Conservation (phyloP, 2,888 invertebrate genomes). For the Sycophila texana region DNA sequence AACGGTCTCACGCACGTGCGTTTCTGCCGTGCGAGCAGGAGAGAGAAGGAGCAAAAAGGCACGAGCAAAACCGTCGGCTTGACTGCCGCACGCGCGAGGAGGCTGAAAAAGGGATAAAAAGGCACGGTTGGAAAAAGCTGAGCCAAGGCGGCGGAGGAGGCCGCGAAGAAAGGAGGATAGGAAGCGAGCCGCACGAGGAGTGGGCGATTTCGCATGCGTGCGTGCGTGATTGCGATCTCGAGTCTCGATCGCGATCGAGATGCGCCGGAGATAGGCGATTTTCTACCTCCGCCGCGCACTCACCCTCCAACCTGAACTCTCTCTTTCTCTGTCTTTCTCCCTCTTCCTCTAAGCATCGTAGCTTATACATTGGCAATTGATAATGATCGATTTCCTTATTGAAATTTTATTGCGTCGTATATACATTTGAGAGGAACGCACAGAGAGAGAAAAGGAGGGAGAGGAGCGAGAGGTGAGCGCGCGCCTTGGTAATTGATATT, state of each 20-base stretch:
- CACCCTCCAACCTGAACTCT: neutral
- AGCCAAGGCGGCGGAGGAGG: neutral
- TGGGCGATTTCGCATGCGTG: constrained; percentile 55
- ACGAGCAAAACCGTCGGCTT: constrained; percentile 1
- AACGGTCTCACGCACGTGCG: constrained; percentile 39
- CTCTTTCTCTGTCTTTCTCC: neutral
- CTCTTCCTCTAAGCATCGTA: neutral
- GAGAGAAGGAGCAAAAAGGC: constrained; percentile 7
- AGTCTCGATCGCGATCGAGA: constrained; percentile 52
- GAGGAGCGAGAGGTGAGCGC: neutral
- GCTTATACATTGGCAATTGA: constrained; percentile 48
- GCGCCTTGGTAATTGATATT: constrained; percentile 51
- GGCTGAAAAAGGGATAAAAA: constrained; percentile 2
- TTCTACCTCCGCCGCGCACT: constrained; percentile 21
- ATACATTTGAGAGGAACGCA: neutral
- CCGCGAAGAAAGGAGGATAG: constrained; percentile 15
- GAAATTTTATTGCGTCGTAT: constrained; percentile 55
- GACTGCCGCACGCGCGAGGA: neutral
- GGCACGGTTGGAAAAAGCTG: neutral
- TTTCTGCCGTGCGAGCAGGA: constrained; percentile 14
- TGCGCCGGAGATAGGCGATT: constrained; percentile 46
- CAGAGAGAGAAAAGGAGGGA: too few species aligned
- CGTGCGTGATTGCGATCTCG: constrained; percentile 52
- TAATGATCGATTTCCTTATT: constrained; percentile 58
- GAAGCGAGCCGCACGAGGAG: constrained; percentile 7